Evolutionary conservation across 2,113 vertebrate genomes (phyloP), one percentile per base, ranked within the genome.

Genomic region (Paracanthobrama guichenoti): DNA sequence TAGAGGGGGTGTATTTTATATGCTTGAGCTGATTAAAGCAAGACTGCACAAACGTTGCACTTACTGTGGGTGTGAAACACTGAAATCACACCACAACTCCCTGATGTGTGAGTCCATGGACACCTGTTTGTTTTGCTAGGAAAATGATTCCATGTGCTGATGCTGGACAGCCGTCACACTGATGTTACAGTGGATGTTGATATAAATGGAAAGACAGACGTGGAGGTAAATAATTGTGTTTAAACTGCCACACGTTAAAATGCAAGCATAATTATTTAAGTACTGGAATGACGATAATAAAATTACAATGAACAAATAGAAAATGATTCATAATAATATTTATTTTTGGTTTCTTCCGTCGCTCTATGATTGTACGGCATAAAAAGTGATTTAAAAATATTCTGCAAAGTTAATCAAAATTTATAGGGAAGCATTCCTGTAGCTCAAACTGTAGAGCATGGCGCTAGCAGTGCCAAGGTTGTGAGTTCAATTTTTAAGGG

Each of bases 71-170:
- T 80, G 84, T 85, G 42, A 79, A 86, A 85, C 39, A 55, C n/a
- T 83, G 75, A 85, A 87, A 83, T 76, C 79, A 85, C 78, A 79
- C 53, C 80, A 64, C 22, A 69, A 67, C 81, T 86, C 44, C 79
- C 24, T 22, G 73, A 31, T 26, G 16, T 69, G 66, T 57, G 69
- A 79, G 59, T 44, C 31, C 9, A 35, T 6, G 62, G 85, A 76
- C 83, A 87, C 85, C 86, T 87, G 83, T 74, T 81, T 55, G 39
- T 81, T 69, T 80, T 46, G 60, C 75, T 72, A 46, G 85, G 82
- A 60, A 82, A 87, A 72, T 39, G 46, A 59, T 86, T 72, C 57
- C 76, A 80, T 80, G 87, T 88, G 86, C 79, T 81, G 77, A 84
- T 71, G 50, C 67, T 83, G 71, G 69, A 85, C 18, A 75, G 81